Base-by-base conservation (phyloP, 2,113 vertebrate genomes). In the Pogonocichla stellata region DNA sequence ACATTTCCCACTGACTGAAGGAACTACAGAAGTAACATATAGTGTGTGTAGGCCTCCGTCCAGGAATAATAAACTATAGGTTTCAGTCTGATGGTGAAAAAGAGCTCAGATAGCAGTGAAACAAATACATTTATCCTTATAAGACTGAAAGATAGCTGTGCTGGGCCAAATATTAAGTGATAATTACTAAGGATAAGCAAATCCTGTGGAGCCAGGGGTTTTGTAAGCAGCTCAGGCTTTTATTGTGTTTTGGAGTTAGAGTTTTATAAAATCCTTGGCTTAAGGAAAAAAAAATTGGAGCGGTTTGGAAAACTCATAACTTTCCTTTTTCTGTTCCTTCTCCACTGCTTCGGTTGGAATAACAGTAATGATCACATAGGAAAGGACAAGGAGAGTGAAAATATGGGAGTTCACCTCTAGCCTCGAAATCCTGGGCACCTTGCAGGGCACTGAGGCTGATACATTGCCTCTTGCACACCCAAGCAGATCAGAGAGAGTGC, bases 81-180 rank as follows among this genome's bases (percentile, higher is more conserved):
- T 88, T 96, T 95, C 90, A 80, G 73, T 47, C 48, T 87, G 53
- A 88, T 87, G 80, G 66, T 71, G 80, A 95, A 95, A 94, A 87
- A 95, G 92, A 93, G 66, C 88, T 96, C 93, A 94, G 92, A 97
- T 96, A 96, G 74, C 92, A 97, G 82, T 95, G 92, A 97, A 97
- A 96, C 86, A 97, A 96, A 97, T 92, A 94, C 80, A 94, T 94
- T 90, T 94, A 96, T 97, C 90, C 95, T 65, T 95, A 45, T 96
- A 97, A 96, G 87, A 93, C 91, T 91, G 92, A 91, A 92, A 86
- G 94, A 96, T 93, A 92, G 88, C 75, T 80, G 66, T 94, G 92
- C 89, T 1, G 50, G 74, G 93, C 96, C 95, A 97, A 97, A 97
- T 96, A 97, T 94, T 96, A 97, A 94, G 94, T 97, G 96, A 97